Percentiles rank a stretch among this genome's conserved stretches.
Conservation (phyloP, 2,888 invertebrate genomes). For the Heliconius sara region DNA sequence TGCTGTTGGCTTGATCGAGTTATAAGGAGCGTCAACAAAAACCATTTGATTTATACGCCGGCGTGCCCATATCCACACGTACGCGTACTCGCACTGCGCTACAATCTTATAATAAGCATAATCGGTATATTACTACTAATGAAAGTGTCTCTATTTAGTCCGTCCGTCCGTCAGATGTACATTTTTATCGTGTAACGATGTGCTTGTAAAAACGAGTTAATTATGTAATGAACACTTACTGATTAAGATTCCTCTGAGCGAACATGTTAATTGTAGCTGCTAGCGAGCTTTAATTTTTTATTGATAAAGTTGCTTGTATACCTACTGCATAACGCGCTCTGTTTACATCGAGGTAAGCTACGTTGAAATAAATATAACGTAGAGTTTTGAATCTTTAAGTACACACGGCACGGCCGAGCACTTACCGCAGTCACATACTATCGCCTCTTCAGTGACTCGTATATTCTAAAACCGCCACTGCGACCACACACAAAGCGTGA, state of each 20-base stretch:
- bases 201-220: conserved; percentile 28
- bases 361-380: not conserved
- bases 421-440: conserved; percentile 23
- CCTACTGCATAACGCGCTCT: no score
- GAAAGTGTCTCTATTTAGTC: conserved; percentile 39
- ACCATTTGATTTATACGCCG: conserved; percentile 47
- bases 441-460: conserved; percentile 26
- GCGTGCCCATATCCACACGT: conserved; percentile 36
- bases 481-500: conserved; percentile 45
- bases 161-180: conserved; percentile 15
- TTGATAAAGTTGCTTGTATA: not conserved
- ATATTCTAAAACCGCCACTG: conserved; percentile 34
- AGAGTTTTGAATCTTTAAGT: conserved; percentile 5
- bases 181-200: conserved; percentile 30
- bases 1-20: conserved; percentile 50
- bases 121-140: conserved; percentile 39
- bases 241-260: conserved; percentile 5
- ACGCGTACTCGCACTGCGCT: conserved; percentile 35
- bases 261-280: conserved; percentile 27
- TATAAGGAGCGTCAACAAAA: conserved; percentile 41
- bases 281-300: not conserved
- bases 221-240: conserved; percentile 25
- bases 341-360: not conserved
- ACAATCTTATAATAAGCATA: conserved; percentile 42
- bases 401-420: not conserved